A percentile compares a stretch with the other conserved stretches of the same genome.
Evolutionary conservation across 2,888 invertebrate species (phyloP).

Genomic region (Pterostichus madidus): DNA sequence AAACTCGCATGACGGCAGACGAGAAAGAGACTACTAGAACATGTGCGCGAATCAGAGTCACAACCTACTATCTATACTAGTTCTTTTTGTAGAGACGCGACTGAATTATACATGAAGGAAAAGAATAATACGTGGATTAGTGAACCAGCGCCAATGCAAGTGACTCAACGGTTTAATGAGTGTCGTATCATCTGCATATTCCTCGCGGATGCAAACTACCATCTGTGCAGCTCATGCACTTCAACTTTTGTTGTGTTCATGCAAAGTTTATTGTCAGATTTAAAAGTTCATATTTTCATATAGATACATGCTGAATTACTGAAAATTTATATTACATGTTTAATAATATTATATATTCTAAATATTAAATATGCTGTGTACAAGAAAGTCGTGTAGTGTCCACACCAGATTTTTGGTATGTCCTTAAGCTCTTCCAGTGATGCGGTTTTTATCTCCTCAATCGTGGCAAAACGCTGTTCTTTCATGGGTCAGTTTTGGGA

Average conservation of each 20-base stretch:
- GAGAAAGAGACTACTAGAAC: background rate
- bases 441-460: too few relatives aligned
- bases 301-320: too few relatives aligned
- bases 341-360: too few relatives aligned
- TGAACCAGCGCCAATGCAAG: slow-evolving; percentile 3
- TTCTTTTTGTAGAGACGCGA: background rate
- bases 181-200: slow-evolving; percentile 26
- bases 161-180: slow-evolving; percentile 24
- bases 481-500: too few relatives aligned
- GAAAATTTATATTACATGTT: too few relatives aligned
- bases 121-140: slow-evolving; percentile 39
- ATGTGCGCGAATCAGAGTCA: background rate
- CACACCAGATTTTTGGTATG: too few relatives aligned
- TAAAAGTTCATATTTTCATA: background rate
- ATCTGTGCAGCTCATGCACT: slow-evolving; percentile 1
- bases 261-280: background rate
- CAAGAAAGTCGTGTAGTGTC: too few relatives aligned
- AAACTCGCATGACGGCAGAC: background rate
- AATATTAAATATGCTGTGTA: too few relatives aligned
- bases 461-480: too few relatives aligned
- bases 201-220: background rate
- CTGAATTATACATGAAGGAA: slow-evolving; percentile 50
- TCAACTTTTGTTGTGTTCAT: background rate
- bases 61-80: slow-evolving; percentile 1
- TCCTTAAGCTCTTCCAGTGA: too few relatives aligned